phyloP scores from a whole-genome alignment of 2,113 vertebrate genomes.

The Donacobius atricapilla region DNA sequence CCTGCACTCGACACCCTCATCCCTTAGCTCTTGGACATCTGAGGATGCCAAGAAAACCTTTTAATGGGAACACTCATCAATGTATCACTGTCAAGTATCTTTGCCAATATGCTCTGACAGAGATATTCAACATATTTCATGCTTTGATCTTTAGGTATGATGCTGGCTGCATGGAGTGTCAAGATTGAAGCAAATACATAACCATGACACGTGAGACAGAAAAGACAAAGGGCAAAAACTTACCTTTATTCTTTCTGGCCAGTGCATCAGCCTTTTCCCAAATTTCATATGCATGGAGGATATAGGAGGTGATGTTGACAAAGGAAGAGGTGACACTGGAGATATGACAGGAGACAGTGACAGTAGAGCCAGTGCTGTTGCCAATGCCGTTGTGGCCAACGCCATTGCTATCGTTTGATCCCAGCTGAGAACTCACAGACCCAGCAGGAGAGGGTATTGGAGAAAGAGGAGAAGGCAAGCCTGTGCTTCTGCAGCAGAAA shows the following conservation, averaged over 20 bases:
- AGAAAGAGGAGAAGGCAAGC: constrained; percentile 78
- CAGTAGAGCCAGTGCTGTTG: constrained; percentile 27
- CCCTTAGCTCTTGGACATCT: not conserved
- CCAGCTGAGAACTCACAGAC: constrained; percentile 68
- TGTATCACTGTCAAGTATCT: not conserved
- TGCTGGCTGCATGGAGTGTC: not conserved
- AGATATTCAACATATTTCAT: not conserved
- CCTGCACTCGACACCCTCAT: not conserved
- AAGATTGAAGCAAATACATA: not conserved
- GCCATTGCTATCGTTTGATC: constrained; percentile 62
- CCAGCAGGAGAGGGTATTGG: constrained; percentile 80
- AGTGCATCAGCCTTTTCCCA: constrained; percentile 91
- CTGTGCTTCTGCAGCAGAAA: constrained; percentile 73
- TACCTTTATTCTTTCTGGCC: constrained; percentile 82
- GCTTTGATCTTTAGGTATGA: not conserved
- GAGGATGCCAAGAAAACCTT: not conserved
- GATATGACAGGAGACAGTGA: constrained; percentile 78
- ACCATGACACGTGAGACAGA: not conserved
- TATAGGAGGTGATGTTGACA: constrained; percentile 86
- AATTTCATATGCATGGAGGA: constrained; percentile 83
- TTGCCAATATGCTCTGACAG: not conserved
- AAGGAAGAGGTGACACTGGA: constrained; percentile 85
- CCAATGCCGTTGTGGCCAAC: not conserved
- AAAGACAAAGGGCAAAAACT: not conserved
- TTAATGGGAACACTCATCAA: not conserved